phyloP scores from a whole-genome alignment of 23 tunicate genomes.

The Phallusia fumigata region DNA sequence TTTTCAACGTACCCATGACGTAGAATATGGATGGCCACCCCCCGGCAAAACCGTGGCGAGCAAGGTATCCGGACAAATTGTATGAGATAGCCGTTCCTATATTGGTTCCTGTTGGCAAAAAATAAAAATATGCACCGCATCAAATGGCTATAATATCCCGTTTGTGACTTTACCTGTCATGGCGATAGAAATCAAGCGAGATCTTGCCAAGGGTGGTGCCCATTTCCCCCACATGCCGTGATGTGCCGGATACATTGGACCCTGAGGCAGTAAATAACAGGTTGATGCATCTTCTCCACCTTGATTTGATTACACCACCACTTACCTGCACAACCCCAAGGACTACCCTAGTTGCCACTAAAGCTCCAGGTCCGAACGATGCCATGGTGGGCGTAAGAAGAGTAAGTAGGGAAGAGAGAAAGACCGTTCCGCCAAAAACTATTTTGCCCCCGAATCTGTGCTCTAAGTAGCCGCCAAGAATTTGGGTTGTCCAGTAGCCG shows the following conservation, averaged over 20 bases:
- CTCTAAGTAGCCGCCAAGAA: conserved; percentile 51
- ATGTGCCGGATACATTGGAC: conserved; percentile 60
- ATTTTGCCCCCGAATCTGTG: conserved; percentile 66
- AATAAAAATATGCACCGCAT: neutral
- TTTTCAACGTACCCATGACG: conserved; percentile 32
- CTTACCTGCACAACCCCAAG: conserved; percentile 50
- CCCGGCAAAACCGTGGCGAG: conserved; percentile 36
- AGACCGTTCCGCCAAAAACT: conserved; percentile 52
- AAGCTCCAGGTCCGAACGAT: conserved; percentile 40
- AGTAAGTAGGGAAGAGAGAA: conserved; percentile 40
- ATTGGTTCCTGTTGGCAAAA: conserved; percentile 32
- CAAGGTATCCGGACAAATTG: conserved; percentile 43
- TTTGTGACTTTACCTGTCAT: conserved; percentile 38
- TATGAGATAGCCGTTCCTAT: conserved; percentile 46
- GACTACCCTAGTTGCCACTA: conserved; percentile 32
- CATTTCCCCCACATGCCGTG: conserved; percentile 80
- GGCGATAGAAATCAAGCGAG: conserved; percentile 48
- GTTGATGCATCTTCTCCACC: neutral
- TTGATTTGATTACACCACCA: neutral
- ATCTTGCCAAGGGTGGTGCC: conserved; percentile 63
- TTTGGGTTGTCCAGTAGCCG: conserved; percentile 57
- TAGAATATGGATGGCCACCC: conserved; percentile 73
- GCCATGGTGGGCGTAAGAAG: conserved; percentile 50
- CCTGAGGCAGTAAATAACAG: conserved; percentile 16
- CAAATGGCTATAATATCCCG: neutral